Percentiles rank a stretch among this genome's conserved stretches.
Evolutionary conservation across 2,797 vertebrate genomes (phyloP).

Genomic region (Mus caroli): DNA sequence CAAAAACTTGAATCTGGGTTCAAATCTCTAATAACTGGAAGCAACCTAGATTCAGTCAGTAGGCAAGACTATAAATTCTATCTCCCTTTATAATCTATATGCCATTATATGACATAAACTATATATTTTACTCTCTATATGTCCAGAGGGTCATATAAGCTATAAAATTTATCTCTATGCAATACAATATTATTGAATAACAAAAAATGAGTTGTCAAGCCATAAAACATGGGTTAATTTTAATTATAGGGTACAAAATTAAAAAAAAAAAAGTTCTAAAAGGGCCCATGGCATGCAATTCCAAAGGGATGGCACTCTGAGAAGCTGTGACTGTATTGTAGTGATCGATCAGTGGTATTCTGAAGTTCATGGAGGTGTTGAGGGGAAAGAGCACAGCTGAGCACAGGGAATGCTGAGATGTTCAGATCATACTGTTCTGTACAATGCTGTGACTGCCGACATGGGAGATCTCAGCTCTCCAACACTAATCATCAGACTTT

Average conservation of each 20-base stretch:
- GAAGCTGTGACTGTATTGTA: background rate
- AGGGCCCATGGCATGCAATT: background rate
- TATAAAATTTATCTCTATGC: background rate
- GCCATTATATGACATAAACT: background rate
- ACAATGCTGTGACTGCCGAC: background rate
- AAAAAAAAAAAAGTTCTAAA: background rate
- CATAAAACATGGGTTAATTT: background rate
- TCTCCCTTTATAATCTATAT: too few species aligned
- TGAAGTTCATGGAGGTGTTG: background rate
- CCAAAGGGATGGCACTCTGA: too few species aligned
- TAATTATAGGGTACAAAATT: background rate
- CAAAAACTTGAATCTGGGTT: background rate
- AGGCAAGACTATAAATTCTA: background rate
- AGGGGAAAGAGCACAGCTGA: background rate
- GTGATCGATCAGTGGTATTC: background rate
- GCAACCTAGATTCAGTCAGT: background rate
- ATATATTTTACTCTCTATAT: background rate
- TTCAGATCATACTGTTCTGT: background rate
- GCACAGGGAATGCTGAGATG: background rate
- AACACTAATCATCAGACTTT: background rate
- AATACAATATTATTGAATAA: background rate
- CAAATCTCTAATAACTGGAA: background rate
- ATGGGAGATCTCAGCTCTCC: background rate
- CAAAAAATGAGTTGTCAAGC: background rate
- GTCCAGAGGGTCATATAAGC: background rate